A percentile compares a stretch with the other conserved stretches of the same genome.
These are phyloP conservation scores for Samia ricini DNA, from an alignment of 1,140 invertebrate genomes.

Conservation along the genomic window DNA sequence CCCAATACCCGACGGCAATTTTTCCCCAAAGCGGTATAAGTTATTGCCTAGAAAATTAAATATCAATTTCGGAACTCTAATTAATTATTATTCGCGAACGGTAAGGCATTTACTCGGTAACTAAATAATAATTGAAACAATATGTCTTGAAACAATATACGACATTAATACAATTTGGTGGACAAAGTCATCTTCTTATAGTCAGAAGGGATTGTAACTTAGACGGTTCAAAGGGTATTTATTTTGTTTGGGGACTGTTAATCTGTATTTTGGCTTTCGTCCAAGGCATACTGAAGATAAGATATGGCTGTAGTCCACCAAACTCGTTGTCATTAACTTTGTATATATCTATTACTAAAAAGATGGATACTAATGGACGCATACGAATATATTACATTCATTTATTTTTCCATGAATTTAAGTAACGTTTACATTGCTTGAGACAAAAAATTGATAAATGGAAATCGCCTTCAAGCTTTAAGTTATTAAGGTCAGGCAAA, in stretches of 20 bases:
- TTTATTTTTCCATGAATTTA: not conserved
- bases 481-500: too few species aligned
- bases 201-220: slow-evolving; percentile 31
- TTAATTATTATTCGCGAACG: slow-evolving; percentile 1
- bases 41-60: slow-evolving; percentile 3
- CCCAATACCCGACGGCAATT: not conserved
- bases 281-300: slow-evolving; percentile 43
- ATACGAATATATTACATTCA: not conserved
- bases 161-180: slow-evolving; percentile 30
- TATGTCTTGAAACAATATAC: slow-evolving; percentile 13
- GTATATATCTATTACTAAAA: not conserved
- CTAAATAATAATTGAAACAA: not conserved
- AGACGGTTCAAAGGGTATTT: slow-evolving; percentile 38
- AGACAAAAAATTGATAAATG: not conserved
- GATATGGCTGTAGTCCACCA: slow-evolving; percentile 28
- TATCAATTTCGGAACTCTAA: not conserved
- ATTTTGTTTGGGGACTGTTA: slow-evolving; percentile 35
- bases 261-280: slow-evolving; percentile 44
- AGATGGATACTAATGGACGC: slow-evolving; percentile 3
- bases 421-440: not conserved
- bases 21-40: not conserved
- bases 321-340: slow-evolving; percentile 23
- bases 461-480: too few species aligned
- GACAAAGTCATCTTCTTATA: slow-evolving; percentile 23
- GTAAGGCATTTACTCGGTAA: not conserved